Base-by-base conservation (phyloP, 2,113 vertebrate species). In the Gnathonemus echidnorhynchus region DNA sequence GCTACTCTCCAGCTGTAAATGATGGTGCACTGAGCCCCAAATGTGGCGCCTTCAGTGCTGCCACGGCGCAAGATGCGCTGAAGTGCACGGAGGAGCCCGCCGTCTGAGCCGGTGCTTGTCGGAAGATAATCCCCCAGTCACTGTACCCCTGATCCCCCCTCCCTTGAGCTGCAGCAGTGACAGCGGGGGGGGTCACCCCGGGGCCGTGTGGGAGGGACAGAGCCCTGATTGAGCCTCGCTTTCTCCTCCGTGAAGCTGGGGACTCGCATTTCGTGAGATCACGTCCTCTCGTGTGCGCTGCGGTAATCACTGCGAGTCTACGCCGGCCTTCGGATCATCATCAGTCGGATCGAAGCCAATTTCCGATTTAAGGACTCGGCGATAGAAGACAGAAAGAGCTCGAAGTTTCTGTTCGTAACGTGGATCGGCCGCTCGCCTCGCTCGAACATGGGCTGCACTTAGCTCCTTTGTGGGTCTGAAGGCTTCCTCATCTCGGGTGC, bases 151-250 rank as follows among this genome's bases (percentile, higher is more conserved):
- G 84, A 10, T 10, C 19, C 48, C 15, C 49, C 49, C 86, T 31
- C 35, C 46, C 27, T 15, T 24, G 89, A 87, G 89, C 85, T 19
- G 87, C 31, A 50, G 85, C 31, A 35, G 84, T 45, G 62, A 85
- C 46, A 39, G 45, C 46, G 70, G 21, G n/a, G 17, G 53, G 52
- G 89, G 50, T 21, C 49, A 53, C n/a, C 13, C 27, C 50, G 66
- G 19, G 74, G 87, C 42, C 8, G 31, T 74, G 93, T 90, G 90
- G 92, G 93, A 77, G 93, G 92, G 90, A 53, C 77, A 49, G 46
- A 15, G 88, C 88, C 58, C 66, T 62, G 70, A 90, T 86, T 89
- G 88, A 83, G 87, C 46, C 24, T 50, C 84, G 45, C 21, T 13
- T 49, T 27, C n/a, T 87, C 83, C 48, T 84, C 21, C 85, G 90